Percentiles rank a stretch among this genome's conserved stretches.
Evolutionary conservation across 2,797 vertebrate genomes (phyloP).

Genomic region (Luscinia luscinia): DNA sequence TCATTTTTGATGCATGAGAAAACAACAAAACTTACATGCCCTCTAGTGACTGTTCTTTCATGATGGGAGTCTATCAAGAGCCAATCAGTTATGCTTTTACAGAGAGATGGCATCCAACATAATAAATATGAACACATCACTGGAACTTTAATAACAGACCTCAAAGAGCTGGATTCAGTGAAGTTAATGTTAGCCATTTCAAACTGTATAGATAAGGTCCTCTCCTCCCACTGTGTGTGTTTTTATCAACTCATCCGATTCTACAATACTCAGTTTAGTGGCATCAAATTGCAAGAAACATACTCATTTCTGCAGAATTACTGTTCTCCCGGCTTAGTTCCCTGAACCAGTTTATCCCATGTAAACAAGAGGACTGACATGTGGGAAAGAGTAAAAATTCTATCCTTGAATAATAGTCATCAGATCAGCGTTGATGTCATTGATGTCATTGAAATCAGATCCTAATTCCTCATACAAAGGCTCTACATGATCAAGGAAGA

Average conservation of each 20-base stretch:
- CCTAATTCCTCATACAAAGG: neutral
- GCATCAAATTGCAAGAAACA: neutral
- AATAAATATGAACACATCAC: neutral
- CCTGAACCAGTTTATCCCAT: neutral
- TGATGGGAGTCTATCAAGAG: neutral
- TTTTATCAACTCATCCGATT: neutral
- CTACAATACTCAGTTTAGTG: neutral
- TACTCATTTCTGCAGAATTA: neutral
- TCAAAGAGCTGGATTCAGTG: neutral
- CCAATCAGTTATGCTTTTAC: neutral
- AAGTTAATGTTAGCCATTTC: neutral
- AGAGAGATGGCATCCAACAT: neutral
- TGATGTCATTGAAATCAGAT: neutral
- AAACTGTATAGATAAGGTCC: rapidly evolving
- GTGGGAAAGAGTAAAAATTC: neutral
- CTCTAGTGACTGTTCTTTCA: neutral
- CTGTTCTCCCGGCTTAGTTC: neutral
- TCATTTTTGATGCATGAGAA: neutral
- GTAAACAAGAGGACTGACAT: neutral
- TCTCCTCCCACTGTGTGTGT: neutral
- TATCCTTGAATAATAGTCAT: neutral
- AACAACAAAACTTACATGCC: neutral
- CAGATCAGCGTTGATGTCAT: neutral
- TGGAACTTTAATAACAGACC: neutral
- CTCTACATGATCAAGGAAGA: neutral